These are phyloP conservation scores for Pogonophryne albipinna DNA, from an alignment of 2,797 vertebrate species.

Conservation along the genomic window DNA sequence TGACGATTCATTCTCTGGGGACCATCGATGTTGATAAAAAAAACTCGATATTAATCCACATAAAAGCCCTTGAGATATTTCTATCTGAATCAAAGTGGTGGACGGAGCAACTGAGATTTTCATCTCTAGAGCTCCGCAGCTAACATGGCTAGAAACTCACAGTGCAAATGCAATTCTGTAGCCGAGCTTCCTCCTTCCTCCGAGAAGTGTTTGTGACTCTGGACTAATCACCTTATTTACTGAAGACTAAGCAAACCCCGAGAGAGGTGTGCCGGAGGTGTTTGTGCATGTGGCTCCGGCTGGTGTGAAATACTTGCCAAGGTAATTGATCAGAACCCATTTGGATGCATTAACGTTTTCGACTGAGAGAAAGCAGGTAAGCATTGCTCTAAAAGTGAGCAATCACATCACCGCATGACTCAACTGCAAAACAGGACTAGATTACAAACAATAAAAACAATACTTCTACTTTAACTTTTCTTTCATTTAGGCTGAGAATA, in stretches of 20 bases:
- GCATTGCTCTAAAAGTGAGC: conserved; percentile 64
- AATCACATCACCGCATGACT: conserved; percentile 66
- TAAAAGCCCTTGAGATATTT: not conserved
- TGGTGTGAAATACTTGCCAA: conserved; percentile 67
- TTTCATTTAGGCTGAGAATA: not conserved
- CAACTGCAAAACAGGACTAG: conserved; percentile 26
- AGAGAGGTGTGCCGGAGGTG: conserved; percentile 47
- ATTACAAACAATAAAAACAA: conserved; percentile 27
- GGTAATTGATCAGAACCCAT: conserved; percentile 75
- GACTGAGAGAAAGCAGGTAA: conserved; percentile 65
- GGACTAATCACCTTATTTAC: conserved; percentile 74
- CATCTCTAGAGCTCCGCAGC: not conserved
- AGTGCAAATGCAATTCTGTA: not conserved
- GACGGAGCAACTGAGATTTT: not conserved
- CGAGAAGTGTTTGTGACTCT: conserved; percentile 49
- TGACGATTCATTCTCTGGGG: no score
- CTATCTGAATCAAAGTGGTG: not conserved
- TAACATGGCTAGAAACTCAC: not conserved
- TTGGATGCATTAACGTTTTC: conserved; percentile 76
- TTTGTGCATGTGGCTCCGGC: conserved; percentile 55
- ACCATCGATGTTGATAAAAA: no score
- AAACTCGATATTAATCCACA: no score
- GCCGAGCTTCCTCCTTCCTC: not conserved
- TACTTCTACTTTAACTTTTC: conserved; percentile 15
- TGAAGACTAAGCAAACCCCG: conserved; percentile 43